Conservation (phyloP, 2,113 vertebrate species). For the Glaucomys volans region DNA sequence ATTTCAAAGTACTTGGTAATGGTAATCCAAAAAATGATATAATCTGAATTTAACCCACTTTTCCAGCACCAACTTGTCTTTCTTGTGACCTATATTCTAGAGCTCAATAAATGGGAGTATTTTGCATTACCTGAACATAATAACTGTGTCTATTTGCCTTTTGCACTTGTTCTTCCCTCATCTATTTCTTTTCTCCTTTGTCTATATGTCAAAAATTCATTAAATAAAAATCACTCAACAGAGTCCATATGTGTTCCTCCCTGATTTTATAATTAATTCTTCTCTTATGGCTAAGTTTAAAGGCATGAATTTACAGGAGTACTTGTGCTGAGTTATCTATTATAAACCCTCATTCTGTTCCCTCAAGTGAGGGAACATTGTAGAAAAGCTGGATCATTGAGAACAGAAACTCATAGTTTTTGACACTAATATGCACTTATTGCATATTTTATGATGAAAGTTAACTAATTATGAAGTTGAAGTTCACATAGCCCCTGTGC, state of each 20-base stretch:
- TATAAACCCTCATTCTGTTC: background rate
- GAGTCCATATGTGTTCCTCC: background rate
- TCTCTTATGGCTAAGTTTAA: background rate
- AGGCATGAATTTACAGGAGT: background rate
- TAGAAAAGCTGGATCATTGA: background rate
- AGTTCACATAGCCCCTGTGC: background rate
- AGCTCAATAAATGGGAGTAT: background rate
- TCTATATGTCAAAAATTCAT: slow-evolving; percentile 22
- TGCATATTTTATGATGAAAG: background rate
- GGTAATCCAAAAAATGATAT: background rate
- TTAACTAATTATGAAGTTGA: background rate
- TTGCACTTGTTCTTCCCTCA: background rate
- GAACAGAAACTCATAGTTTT: background rate
- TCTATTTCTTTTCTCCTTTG: background rate
- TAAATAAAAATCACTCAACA: background rate
- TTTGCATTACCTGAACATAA: background rate
- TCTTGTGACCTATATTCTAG: background rate
- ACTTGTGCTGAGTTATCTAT: background rate
- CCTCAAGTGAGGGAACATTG: background rate
- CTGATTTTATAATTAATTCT: background rate
- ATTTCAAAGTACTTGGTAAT: background rate
- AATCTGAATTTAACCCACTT: background rate
- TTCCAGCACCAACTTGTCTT: background rate
- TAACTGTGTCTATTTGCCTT: background rate
- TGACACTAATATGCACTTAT: background rate